phyloP scores from a whole-genome alignment of 1,140 invertebrate species.

The Diuraphis noxia region DNA sequence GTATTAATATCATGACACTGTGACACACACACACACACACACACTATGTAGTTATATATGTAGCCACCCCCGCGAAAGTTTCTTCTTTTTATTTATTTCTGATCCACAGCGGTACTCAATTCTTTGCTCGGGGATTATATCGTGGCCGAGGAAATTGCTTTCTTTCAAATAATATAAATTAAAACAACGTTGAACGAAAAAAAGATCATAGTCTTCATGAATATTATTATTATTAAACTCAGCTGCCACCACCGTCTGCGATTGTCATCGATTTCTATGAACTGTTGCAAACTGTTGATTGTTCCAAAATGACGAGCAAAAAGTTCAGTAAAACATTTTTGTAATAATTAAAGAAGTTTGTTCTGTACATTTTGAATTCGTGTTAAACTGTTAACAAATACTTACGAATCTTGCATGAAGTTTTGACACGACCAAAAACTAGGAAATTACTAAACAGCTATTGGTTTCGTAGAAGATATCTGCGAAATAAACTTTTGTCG shows the following conservation, averaged over 20 bases:
- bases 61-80: neutral
- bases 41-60: neutral
- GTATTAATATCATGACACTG: neutral
- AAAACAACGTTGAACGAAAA: slow-evolving; percentile 15
- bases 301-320: no score
- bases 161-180: slow-evolving; percentile 48
- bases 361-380: no score
- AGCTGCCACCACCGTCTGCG: no score
- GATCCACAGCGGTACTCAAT: neutral
- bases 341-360: no score
- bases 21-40: neutral
- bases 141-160: slow-evolving; percentile 45
- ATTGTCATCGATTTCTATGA: neutral
- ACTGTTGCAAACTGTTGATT: no score
- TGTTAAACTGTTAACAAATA: no score
- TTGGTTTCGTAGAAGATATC: no score
- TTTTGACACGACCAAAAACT: no score
- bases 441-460: no score
- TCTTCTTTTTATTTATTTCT: slow-evolving; percentile 20
- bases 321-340: no score
- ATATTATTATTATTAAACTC: neutral
- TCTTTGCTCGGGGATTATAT: slow-evolving; percentile 1
- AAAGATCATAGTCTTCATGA: neutral
- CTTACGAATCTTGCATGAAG: no score
- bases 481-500: no score